Evolutionary conservation across 2,113 vertebrate genomes (phyloP), one percentile per base, ranked within the genome.

Genomic region (Nestor notabilis): DNA sequence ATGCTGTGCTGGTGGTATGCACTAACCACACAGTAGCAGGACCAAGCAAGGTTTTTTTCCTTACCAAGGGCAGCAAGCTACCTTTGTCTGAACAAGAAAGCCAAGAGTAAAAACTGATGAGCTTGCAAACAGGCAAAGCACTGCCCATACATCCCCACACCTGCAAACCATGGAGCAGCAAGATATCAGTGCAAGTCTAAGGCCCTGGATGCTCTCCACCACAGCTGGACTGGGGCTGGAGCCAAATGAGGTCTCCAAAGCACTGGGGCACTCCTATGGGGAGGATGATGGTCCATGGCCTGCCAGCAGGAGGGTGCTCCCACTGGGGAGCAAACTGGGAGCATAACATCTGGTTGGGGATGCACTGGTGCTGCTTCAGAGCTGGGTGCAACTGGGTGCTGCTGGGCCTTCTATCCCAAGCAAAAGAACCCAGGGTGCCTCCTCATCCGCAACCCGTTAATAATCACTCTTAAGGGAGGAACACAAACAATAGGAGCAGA

Each of bases 221-320:
- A 1, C 70, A 75, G 82, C 1, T 49, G 74, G 82, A n/a, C 53
- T 6, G 10, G 37, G 69, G 70, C 50, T 82, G 46, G 65, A 89
- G 78, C 50, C 85, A 90, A 58, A 10, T 13, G 14, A 92, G 66
- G 65, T 70, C 78, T 56, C 50, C 61, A 27, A 44, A 53, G 65
- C 60, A 56, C 55, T 11, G 46, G 47, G 60, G 24, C 77, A 10
- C 15, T 0, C 3, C 37, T 21, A 7, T 0, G 0, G 14, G 43
- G 15, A 72, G 17, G 5, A 80, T 9, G 8, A 19, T 2, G 20
- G 14, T 31, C 49, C 37, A 1, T 0, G 25, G 21, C 4, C 50
- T 63, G 50, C 27, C 4, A 3, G 49, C 53, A 55, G 5, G 31
- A 3, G 14, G 21, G 70, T 61, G 52, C 23, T 71, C n/a, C 50